A percentile compares a stretch with the other conserved stretches of the same genome.
Evolutionary conservation across 2,797 vertebrate species (phyloP).

Genomic region (Falco biarmicus): DNA sequence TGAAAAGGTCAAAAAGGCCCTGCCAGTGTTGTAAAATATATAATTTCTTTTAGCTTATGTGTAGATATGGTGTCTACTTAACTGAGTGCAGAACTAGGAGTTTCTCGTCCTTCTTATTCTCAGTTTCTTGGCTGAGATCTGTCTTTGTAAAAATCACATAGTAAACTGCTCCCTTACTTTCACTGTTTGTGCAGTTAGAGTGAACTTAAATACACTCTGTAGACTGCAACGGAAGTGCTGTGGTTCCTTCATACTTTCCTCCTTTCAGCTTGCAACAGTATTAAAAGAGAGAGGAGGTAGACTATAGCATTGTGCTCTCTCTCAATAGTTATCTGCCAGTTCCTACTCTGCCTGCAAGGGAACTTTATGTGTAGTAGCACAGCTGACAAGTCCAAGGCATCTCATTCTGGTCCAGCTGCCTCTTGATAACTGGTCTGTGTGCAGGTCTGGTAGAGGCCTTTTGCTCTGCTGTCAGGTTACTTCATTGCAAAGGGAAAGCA

Average conservation of each 20-base stretch:
- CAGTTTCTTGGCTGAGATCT: not conserved
- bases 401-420: not conserved
- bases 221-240: not conserved
- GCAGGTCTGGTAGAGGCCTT: not conserved
- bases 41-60: not conserved
- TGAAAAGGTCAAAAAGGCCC: not conserved
- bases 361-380: not conserved
- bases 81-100: not conserved
- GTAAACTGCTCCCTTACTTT: not conserved
- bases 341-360: not conserved
- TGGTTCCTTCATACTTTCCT: not conserved
- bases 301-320: not conserved
- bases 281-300: not conserved
- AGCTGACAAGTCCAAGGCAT: not conserved
- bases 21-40: not conserved
- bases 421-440: not conserved
- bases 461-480: not conserved
- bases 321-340: not conserved
- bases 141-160: not conserved
- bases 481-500: not conserved
- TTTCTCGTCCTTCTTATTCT: not conserved
- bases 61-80: not conserved
- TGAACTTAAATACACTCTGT: not conserved
- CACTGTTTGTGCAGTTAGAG: rapidly evolving
- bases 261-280: not conserved